phyloP scores from a whole-genome alignment of 2,797 vertebrate species.

The Acanthopagrus latus region DNA sequence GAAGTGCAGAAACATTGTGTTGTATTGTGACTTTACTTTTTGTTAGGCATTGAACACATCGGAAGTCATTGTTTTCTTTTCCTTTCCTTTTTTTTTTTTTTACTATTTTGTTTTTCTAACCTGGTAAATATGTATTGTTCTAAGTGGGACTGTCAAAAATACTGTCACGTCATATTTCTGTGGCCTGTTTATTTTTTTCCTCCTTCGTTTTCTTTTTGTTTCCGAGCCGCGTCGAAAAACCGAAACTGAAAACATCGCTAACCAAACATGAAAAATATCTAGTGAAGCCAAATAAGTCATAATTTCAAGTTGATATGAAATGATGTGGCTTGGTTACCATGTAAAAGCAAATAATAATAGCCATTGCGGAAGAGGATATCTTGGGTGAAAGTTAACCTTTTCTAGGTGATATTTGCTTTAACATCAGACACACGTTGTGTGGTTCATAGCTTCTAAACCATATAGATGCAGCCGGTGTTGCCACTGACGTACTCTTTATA shows the following conservation, averaged over 20 bases:
- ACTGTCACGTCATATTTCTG: constrained; percentile 89
- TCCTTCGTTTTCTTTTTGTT: constrained; percentile 35
- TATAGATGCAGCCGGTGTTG: constrained; percentile 49
- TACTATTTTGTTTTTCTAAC: constrained; percentile 77
- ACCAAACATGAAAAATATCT: constrained; percentile 99
- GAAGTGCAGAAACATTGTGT: constrained; percentile 96
- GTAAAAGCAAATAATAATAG: constrained; percentile 97
- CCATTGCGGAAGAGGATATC: constrained; percentile 96
- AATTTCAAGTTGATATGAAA: constrained; percentile 98
- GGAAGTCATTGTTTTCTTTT: constrained; percentile 69
- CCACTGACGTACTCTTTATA: constrained; percentile 57
- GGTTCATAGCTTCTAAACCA: constrained; percentile 71
- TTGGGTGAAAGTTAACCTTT: constrained; percentile 79
- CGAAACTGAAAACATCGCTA: constrained; percentile 93
- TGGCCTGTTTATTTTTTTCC: constrained; percentile 24
- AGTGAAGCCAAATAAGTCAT: constrained; percentile 99
- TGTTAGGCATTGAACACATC: constrained; percentile 80
- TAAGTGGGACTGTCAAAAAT: constrained; percentile 89
- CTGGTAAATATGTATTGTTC: constrained; percentile 94
- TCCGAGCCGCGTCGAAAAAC: constrained; percentile 90
- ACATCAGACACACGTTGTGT: constrained; percentile 71
- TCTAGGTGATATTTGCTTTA: constrained; percentile 87
- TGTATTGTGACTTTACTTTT: constrained; percentile 87
- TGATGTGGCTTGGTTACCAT: constrained; percentile 97
- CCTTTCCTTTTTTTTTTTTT: constrained; percentile 47